Percentiles rank a stretch among this genome's conserved stretches.
Evolutionary conservation across 2,888 invertebrate species (phyloP).

Genomic region (Stegana nigrithorax): DNA sequence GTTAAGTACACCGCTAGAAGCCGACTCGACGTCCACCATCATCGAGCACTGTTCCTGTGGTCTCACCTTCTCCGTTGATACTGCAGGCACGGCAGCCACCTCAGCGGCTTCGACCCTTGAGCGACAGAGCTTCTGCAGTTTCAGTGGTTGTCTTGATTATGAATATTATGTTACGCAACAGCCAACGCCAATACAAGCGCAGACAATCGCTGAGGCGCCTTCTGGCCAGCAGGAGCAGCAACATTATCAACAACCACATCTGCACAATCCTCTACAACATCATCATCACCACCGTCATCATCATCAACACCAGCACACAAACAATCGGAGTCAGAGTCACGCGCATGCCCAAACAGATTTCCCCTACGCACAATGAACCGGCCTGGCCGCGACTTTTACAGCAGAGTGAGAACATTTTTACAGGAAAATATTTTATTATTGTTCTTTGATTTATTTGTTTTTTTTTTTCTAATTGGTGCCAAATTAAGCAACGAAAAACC

Average conservation of each 20-base stretch:
- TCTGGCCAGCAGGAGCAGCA: slow-evolving; percentile 9
- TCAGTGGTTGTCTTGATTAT: background rate
- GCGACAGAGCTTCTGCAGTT: slow-evolving; percentile 16
- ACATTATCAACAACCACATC: slow-evolving; percentile 25
- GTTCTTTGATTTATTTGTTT: no score
- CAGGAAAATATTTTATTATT: no score
- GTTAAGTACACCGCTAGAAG: background rate
- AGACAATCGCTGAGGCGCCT: background rate
- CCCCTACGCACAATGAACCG: slow-evolving; percentile 38
- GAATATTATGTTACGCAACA: slow-evolving; percentile 25
- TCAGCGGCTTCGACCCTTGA: slow-evolving; percentile 32
- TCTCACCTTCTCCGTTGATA: slow-evolving; percentile 50
- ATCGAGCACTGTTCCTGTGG: slow-evolving; percentile 63
- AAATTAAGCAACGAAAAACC: no score
- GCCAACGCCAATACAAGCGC: slow-evolving; percentile 2
- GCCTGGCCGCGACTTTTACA: no score
- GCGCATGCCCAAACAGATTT: slow-evolving; percentile 56
- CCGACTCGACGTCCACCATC: slow-evolving; percentile 23
- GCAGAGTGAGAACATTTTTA: no score
- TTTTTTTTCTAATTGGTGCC: no score
- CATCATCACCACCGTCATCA: slow-evolving; percentile 28
- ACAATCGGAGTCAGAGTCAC: slow-evolving; percentile 35
- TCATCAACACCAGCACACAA: slow-evolving; percentile 20
- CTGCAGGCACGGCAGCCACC: slow-evolving; percentile 16
- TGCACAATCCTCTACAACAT: slow-evolving; percentile 40